Evolutionary conservation across 2,113 vertebrate species (phyloP).

Genomic region (Halichoeres trimaculatus): DNA sequence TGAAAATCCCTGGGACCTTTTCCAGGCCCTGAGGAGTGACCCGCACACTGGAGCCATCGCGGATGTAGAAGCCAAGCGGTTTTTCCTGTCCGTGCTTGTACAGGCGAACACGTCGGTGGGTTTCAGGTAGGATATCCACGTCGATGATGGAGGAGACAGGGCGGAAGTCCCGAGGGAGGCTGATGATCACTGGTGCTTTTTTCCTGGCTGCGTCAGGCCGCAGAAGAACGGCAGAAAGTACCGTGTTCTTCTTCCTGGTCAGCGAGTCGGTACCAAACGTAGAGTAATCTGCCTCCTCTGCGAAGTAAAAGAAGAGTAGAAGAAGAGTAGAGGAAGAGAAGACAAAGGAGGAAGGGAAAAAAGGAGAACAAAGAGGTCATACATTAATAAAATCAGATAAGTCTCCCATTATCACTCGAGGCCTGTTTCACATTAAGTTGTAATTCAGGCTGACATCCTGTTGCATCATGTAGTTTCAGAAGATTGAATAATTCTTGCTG

Average conservation of each 20-base stretch:
- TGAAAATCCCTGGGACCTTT: conserved; percentile 95
- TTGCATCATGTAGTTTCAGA: conserved; percentile 60
- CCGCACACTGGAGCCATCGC: conserved; percentile 94
- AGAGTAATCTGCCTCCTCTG: conserved; percentile 97
- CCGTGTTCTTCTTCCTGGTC: conserved; percentile 91
- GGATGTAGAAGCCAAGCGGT: conserved; percentile 96
- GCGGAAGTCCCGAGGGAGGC: conserved; percentile 95
- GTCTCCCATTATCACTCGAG: conserved; percentile 1
- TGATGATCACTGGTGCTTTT: conserved; percentile 93
- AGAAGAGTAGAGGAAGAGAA: conserved; percentile 2
- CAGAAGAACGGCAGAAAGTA: conserved; percentile 89
- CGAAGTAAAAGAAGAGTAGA: conserved; percentile 17
- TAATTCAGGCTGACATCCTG: conserved; percentile 40
- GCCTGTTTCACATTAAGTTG: conserved; percentile 14
- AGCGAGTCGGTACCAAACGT: conserved; percentile 92
- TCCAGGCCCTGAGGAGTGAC: conserved; percentile 94
- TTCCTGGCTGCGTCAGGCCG: conserved; percentile 91
- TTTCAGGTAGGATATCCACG: conserved; percentile 97
- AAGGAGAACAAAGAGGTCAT: conserved; percentile 28
- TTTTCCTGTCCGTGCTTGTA: conserved; percentile 97
- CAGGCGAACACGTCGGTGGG: conserved; percentile 92
- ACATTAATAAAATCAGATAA: conserved; percentile 31
- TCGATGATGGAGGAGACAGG: conserved; percentile 98
- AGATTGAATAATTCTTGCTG: conserved; percentile 14
- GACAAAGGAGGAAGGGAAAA: conserved; percentile 9